phyloP scores from a whole-genome alignment of 92 coral and sea anemone genomes.

The Phenganax stokvisi region DNA sequence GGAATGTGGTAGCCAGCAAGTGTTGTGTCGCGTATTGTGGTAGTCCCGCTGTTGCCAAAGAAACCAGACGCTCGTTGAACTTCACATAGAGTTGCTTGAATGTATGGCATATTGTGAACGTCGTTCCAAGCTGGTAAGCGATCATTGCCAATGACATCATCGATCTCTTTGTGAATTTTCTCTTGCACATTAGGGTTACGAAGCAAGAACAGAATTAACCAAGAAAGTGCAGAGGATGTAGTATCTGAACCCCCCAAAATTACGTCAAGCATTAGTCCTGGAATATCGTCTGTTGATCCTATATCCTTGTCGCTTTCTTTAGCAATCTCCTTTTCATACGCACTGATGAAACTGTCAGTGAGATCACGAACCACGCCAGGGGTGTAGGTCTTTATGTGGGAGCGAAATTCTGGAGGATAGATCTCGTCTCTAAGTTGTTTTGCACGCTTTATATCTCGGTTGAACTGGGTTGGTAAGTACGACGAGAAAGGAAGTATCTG shows the following conservation, averaged over 20 bases:
- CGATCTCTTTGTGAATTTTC: slow-evolving; percentile 46
- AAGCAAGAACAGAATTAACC: slow-evolving; percentile 42
- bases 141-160: slow-evolving; percentile 45
- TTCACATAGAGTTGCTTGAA: slow-evolving; percentile 47
- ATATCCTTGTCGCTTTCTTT: not conserved
- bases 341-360: slow-evolving; percentile 8
- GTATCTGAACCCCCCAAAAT: slow-evolving; percentile 53
- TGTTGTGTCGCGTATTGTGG: too few relatives aligned
- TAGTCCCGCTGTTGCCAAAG: too few relatives aligned
- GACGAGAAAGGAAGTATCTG: slow-evolving; percentile 31
- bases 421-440: not conserved
- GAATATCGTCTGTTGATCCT: not conserved
- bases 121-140: slow-evolving; percentile 37
- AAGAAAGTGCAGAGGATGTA: slow-evolving; percentile 33
- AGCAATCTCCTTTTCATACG: slow-evolving; percentile 8
- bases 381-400: slow-evolving; percentile 36
- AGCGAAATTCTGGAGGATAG: too few relatives aligned
- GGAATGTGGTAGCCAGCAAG: too few relatives aligned
- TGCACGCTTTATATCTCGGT: not conserved
- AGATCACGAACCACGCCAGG: slow-evolving; percentile 37
- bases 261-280: slow-evolving; percentile 2
- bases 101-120: not conserved
- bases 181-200: slow-evolving; percentile 47
- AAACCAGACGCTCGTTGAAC: slow-evolving; percentile 19
- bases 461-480: slow-evolving; percentile 18